These are phyloP conservation scores for Amiota mariae DNA, from an alignment of 2,888 invertebrate genomes.

Conservation along the genomic window DNA sequence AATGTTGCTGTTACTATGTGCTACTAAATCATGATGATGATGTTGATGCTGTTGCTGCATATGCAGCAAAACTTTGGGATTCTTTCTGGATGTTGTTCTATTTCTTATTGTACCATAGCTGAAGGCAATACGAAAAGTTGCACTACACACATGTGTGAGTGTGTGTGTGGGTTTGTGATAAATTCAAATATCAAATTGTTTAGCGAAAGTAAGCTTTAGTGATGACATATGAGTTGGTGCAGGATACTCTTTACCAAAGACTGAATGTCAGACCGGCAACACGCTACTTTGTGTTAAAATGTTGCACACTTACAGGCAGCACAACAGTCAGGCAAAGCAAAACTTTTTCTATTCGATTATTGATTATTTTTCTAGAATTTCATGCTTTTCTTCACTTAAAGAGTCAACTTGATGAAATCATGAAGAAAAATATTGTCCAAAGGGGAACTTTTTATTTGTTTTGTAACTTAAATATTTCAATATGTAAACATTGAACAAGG, in stretches of 20 bases:
- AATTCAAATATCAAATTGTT: constrained; percentile 25
- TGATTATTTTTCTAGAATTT: background rate
- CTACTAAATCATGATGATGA: background rate
- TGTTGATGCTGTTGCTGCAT: constrained; percentile 6
- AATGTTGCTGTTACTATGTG: background rate
- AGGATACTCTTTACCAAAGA: background rate
- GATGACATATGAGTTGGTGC: constrained; percentile 13
- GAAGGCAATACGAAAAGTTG: constrained; percentile 15
- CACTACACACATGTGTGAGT: background rate
- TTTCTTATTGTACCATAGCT: background rate
- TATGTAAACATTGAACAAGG: too few species aligned
- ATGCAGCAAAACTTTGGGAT: background rate
- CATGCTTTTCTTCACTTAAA: background rate
- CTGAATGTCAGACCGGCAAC: constrained; percentile 10
- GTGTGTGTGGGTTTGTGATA: background rate
- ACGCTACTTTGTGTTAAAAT: background rate
- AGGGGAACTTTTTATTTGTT: too few species aligned
- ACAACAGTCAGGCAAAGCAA: too few species aligned
- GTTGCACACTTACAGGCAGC: constrained; percentile 14
- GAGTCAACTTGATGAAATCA: too few species aligned
- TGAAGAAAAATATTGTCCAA: too few species aligned
- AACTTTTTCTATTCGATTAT: background rate
- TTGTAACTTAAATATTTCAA: too few species aligned
- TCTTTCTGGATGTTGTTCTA: background rate
- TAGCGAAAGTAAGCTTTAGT: constrained; percentile 22